phyloP scores from a whole-genome alignment of 1,140 invertebrate genomes.

The Leucophenga varia region DNA sequence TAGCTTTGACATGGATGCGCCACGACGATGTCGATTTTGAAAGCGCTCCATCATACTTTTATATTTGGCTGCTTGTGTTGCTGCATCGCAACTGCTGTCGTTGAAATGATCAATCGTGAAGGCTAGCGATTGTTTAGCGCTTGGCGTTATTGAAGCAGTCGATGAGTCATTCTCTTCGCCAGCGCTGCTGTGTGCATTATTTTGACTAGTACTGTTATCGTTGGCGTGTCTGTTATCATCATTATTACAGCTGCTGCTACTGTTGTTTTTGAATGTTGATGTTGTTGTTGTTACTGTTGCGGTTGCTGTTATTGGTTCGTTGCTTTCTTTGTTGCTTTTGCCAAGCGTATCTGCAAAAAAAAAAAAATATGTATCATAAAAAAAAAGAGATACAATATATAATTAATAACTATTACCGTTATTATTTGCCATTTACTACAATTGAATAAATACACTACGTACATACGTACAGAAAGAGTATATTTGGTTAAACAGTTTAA shows the following conservation, averaged over 20 bases:
- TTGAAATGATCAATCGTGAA: slow-evolving; percentile 72
- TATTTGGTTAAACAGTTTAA: no score
- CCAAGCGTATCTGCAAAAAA: slow-evolving; percentile 34
- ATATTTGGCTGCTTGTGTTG: slow-evolving; percentile 58
- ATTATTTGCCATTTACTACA: slow-evolving; percentile 30
- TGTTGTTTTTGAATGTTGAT: slow-evolving; percentile 8
- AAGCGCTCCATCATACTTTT: slow-evolving; percentile 71
- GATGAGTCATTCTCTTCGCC: slow-evolving; percentile 34
- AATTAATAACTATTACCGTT: slow-evolving; percentile 43
- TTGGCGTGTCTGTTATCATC: neutral
- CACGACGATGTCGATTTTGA: slow-evolving; percentile 67
- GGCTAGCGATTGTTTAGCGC: slow-evolving; percentile 53
- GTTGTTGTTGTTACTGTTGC: slow-evolving; percentile 14
- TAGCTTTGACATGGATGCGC: slow-evolving; percentile 69
- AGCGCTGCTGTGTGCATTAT: slow-evolving; percentile 6
- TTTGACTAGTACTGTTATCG: neutral
- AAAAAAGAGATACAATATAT: no score
- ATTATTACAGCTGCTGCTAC: no score
- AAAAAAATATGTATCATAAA: slow-evolving; percentile 15
- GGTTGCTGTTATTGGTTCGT: slow-evolving; percentile 14
- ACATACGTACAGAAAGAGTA: no score
- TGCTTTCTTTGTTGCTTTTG: slow-evolving; percentile 21
- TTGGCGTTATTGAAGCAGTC: slow-evolving; percentile 28
- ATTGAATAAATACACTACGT: slow-evolving; percentile 24
- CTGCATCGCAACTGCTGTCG: slow-evolving; percentile 63